Conservation (phyloP, 2,888 invertebrate species). For the Nudaria mundana region DNA sequence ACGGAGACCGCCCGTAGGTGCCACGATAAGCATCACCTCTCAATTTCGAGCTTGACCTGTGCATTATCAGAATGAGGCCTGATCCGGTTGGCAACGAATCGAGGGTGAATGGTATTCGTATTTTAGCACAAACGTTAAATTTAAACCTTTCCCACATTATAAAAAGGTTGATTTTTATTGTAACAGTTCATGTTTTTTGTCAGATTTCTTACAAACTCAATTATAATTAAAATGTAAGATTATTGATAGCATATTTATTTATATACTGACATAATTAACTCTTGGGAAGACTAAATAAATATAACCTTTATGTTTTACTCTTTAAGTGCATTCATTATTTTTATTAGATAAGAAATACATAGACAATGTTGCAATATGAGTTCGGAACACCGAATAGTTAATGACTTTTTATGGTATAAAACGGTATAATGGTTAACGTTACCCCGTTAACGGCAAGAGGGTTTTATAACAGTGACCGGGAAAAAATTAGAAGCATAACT, state of each 20-base stretch:
- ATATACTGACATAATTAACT: not conserved
- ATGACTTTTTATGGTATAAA: too few relatives aligned
- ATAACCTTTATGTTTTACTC: too few relatives aligned
- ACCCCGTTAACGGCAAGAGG: too few relatives aligned
- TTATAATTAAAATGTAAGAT: not conserved
- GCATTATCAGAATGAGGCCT: constrained; percentile 38
- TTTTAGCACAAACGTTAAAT: constrained; percentile 1
- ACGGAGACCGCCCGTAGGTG: constrained; percentile 2
- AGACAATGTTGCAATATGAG: too few relatives aligned
- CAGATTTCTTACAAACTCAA: not conserved
- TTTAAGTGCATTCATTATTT: too few relatives aligned
- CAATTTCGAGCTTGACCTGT: constrained; percentile 46
- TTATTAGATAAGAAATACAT: too few relatives aligned
- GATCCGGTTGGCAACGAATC: constrained; percentile 62
- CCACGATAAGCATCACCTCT: constrained; percentile 31
- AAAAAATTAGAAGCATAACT: too few relatives aligned
- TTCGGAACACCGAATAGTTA: too few relatives aligned
- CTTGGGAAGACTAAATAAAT: too few relatives aligned
- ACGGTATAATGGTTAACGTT: too few relatives aligned
- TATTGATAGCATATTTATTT: not conserved
- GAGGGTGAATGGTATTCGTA: constrained; percentile 36
- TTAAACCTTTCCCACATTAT: not conserved
- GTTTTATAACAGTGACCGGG: too few relatives aligned
- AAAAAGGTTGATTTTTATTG: not conserved
- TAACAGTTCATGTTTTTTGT: not conserved